Percentiles rank a stretch among this genome's conserved stretches.
Conservation (phyloP, 2,113 vertebrate species). For the Anolis carolinensis region DNA sequence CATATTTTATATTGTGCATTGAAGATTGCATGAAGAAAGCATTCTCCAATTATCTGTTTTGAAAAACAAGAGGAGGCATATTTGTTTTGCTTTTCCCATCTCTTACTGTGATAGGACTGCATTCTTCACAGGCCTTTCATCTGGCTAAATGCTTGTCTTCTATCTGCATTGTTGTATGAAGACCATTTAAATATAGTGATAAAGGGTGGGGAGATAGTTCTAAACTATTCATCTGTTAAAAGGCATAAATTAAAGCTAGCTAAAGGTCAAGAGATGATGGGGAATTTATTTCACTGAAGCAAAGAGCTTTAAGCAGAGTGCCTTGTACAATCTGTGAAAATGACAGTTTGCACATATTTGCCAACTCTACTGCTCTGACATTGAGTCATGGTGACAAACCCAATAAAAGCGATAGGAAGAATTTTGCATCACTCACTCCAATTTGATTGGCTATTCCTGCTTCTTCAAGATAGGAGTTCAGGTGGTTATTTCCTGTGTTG, state of each 20-base stretch:
- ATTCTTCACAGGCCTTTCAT: slow-evolving; percentile 56
- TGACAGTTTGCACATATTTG: background rate
- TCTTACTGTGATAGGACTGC: slow-evolving; percentile 20
- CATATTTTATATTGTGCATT: background rate
- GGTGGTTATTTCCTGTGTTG: background rate
- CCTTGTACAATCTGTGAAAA: background rate
- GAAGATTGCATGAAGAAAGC: background rate
- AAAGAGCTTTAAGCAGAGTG: background rate
- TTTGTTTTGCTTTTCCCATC: slow-evolving; percentile 43
- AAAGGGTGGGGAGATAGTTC: slow-evolving; percentile 28
- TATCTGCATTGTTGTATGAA: slow-evolving; percentile 40
- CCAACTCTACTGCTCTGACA: background rate
- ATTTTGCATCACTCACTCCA: background rate
- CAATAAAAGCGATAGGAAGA: background rate
- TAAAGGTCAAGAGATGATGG: slow-evolving; percentile 37
- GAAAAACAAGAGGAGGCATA: slow-evolving; percentile 15
- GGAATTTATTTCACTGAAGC: slow-evolving; percentile 33
- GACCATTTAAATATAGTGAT: slow-evolving; percentile 23
- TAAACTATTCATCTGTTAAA: slow-evolving; percentile 22
- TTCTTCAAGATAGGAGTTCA: background rate
- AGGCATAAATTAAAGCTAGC: slow-evolving; percentile 10
- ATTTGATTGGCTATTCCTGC: background rate
- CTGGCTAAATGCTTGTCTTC: slow-evolving; percentile 39
- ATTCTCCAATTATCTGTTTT: slow-evolving; percentile 20
- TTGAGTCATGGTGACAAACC: background rate